Evolutionary conservation across 2,797 vertebrate genomes (phyloP).

Genomic region (Lithobates pipiens): DNA sequence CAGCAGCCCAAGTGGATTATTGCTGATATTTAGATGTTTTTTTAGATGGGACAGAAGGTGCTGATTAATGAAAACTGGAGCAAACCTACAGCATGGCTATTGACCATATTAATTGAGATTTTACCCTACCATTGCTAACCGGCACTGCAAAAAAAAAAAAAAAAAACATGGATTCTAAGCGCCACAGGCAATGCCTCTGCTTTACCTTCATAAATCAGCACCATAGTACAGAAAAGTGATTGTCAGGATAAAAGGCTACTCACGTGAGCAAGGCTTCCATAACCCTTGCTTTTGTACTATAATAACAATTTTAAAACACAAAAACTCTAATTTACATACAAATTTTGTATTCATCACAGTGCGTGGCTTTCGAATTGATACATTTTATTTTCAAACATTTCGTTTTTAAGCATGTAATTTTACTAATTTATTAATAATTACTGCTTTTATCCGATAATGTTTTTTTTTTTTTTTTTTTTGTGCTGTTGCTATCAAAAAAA

Average conservation of each 20-base stretch:
- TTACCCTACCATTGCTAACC: not conserved
- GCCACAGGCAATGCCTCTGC: not conserved
- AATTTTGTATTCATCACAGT: not conserved
- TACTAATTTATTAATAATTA: constrained; percentile 12
- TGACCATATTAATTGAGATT: not conserved
- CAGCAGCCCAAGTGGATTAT: not conserved
- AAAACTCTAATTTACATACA: not conserved
- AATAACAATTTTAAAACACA: not conserved
- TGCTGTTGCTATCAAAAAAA: constrained; percentile 6
- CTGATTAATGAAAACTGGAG: not conserved
- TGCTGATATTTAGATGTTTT: constrained; percentile 4
- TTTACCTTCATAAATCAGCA: not conserved
- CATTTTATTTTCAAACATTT: not conserved
- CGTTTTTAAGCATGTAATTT: not conserved
- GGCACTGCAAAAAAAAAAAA: no score
- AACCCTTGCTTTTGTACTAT: not conserved
- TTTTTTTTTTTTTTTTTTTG: not conserved
- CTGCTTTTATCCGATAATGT: constrained; percentile 21
- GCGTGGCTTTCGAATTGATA: not conserved
- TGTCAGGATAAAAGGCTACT: not conserved
- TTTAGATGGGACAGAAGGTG: not conserved
- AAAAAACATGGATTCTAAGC: not conserved
- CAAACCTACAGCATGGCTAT: not conserved
- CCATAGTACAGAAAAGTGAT: no score
- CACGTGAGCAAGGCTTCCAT: not conserved